A percentile compares a stretch with the other conserved stretches of the same genome.
phyloP scores from a whole-genome alignment of 2,888 invertebrate genomes.

The Dione juno region DNA sequence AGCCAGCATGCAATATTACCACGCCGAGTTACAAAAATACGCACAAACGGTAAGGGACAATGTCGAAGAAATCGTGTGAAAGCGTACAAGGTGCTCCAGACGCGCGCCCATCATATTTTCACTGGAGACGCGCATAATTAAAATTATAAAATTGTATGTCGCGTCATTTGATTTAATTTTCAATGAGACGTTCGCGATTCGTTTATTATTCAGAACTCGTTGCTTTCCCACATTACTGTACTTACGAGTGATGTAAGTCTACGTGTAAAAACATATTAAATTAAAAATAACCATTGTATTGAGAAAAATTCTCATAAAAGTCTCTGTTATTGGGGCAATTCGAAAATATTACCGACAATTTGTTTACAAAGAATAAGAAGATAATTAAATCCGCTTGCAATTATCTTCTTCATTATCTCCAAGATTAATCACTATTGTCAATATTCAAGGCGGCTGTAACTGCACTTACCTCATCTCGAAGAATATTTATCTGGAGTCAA shows the following conservation, averaged over 20 bases:
- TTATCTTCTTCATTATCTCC: slow-evolving; percentile 65
- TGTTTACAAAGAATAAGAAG: slow-evolving; percentile 26
- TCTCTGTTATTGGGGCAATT: slow-evolving; percentile 15
- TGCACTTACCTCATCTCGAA: slow-evolving; percentile 59
- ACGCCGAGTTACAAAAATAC: slow-evolving; percentile 15
- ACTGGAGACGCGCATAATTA: slow-evolving; percentile 39
- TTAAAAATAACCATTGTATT: slow-evolving; percentile 36
- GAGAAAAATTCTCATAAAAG: slow-evolving; percentile 31
- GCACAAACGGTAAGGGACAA: slow-evolving; percentile 35
- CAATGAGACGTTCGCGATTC: slow-evolving; percentile 30
- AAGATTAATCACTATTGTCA: slow-evolving; percentile 72
- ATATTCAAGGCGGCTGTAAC: slow-evolving; percentile 65
- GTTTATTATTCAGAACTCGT: slow-evolving; percentile 45
- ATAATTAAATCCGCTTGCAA: slow-evolving; percentile 48
- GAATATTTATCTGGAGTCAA: slow-evolving; percentile 51
- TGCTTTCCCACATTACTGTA: slow-evolving; percentile 67
- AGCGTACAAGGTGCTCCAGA: slow-evolving; percentile 53
- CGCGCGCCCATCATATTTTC: slow-evolving; percentile 44
- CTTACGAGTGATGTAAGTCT: slow-evolving; percentile 60
- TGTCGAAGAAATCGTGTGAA: slow-evolving; percentile 65
- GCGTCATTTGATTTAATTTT: slow-evolving; percentile 37
- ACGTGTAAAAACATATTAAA: slow-evolving; percentile 53
- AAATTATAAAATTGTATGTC: slow-evolving; percentile 43
- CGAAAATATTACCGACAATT: slow-evolving; percentile 21
- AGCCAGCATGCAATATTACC: not conserved